Evolutionary conservation across 2,113 vertebrate genomes (phyloP).

Genomic region (Tretioscincus oriximinensis): DNA sequence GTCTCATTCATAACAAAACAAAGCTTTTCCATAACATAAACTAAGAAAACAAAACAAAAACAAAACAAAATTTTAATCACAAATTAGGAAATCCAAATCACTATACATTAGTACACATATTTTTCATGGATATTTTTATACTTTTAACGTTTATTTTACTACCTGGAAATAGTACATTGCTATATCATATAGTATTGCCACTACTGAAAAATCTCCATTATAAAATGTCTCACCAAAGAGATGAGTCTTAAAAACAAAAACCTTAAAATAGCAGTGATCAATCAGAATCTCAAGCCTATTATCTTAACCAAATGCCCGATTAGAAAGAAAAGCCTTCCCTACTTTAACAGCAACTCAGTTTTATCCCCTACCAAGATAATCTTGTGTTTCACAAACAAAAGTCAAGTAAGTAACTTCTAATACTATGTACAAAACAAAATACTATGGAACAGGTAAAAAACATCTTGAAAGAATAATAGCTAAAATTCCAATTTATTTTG

Average conservation of each 20-base stretch:
- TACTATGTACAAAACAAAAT: conserved; percentile 56
- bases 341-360: conserved; percentile 60
- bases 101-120: conserved; percentile 47
- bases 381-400: conserved; percentile 61
- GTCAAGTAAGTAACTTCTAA: conserved; percentile 42
- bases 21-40: neutral
- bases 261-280: conserved; percentile 69
- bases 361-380: conserved; percentile 66
- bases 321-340: conserved; percentile 67
- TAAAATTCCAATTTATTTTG: conserved; percentile 21
- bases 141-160: conserved; percentile 3
- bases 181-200: neutral
- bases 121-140: conserved; percentile 18
- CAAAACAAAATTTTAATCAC: conserved; percentile 48
- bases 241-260: conserved; percentile 56
- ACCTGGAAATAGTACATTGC: conserved; percentile 12
- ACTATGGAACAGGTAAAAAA: conserved; percentile 39
- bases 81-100: conserved; percentile 22
- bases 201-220: conserved; percentile 30
- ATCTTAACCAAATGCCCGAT: conserved; percentile 67
- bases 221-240: conserved; percentile 48
- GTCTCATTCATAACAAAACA: neutral
- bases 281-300: conserved; percentile 70
- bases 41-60: neutral
- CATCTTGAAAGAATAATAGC: conserved; percentile 46